Evolutionary conservation across 2,797 vertebrate genomes (phyloP).

Genomic region (Antennarius maculatus): DNA sequence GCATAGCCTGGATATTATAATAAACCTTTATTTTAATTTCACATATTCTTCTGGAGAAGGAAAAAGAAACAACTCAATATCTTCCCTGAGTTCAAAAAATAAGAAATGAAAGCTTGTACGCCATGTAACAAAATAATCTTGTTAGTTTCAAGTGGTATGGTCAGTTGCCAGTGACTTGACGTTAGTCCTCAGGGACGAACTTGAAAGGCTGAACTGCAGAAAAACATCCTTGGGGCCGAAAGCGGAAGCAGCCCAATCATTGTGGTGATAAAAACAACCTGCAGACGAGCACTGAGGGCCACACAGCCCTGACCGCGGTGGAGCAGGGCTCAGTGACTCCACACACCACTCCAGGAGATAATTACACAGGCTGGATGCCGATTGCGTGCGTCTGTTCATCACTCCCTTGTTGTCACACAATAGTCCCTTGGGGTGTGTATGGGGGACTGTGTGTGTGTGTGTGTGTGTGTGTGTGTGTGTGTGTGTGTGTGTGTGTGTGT

Average conservation of each 20-base stretch:
- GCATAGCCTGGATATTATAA: conserved; percentile 39
- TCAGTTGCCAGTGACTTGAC: conserved; percentile 76
- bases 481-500: conserved; percentile 16
- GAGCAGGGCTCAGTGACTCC: conserved; percentile 59
- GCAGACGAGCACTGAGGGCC: conserved; percentile 65
- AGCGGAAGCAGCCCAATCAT: conserved; percentile 59
- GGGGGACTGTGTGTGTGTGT: conserved; percentile 6
- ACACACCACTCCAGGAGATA: conserved; percentile 79
- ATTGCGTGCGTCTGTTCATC: conserved; percentile 63
- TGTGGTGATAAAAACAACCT: conserved; percentile 69
- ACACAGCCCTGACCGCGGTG: conserved; percentile 54
- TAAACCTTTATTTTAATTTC: conserved; percentile 44
- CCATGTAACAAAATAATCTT: conserved; percentile 65
- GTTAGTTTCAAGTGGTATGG: conserved; percentile 70
- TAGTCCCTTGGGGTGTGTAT: conserved; percentile 47
- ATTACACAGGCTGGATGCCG: conserved; percentile 75
- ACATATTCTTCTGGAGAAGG: conserved; percentile 8
- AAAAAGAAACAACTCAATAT: conserved; percentile 5
- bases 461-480: conserved; percentile 23
- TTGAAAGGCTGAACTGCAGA: conserved; percentile 65
- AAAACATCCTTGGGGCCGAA: conserved; percentile 75
- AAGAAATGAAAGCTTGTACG: conserved; percentile 16
- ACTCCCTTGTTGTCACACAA: conserved; percentile 65
- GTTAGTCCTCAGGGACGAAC: conserved; percentile 66
- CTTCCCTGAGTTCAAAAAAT: conserved; percentile 23